A percentile compares a stretch with the other conserved stretches of the same genome.
These are phyloP conservation scores for Hydropotes inermis DNA, from an alignment of 2,113 vertebrate species.

Conservation along the genomic window DNA sequence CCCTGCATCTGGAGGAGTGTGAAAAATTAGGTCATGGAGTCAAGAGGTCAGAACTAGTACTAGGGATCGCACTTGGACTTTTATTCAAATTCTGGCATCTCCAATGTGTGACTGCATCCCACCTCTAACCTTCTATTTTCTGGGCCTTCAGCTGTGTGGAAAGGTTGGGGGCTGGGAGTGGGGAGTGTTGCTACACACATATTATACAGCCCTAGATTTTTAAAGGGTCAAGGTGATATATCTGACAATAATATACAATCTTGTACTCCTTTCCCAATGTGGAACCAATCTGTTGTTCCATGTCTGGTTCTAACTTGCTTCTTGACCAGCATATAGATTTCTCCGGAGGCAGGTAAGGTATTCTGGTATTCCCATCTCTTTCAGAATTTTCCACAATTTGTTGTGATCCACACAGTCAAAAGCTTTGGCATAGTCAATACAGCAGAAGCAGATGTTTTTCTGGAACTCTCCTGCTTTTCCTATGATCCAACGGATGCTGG, in stretches of 20 bases:
- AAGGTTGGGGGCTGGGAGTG: background rate
- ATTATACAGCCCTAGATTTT: constrained; percentile 43
- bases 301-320: background rate
- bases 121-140: constrained; percentile 43
- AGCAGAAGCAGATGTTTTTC: background rate
- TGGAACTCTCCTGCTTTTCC: background rate
- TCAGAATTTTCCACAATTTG: background rate
- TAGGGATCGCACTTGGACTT: constrained; percentile 31
- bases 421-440: background rate
- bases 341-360: background rate
- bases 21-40: constrained; percentile 36
- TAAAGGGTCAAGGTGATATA: constrained; percentile 38
- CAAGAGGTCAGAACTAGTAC: constrained; percentile 24
- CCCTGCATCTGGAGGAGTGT: background rate
- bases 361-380: background rate
- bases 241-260: background rate
- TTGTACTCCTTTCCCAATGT: background rate
- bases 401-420: background rate
- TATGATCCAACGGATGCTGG: background rate
- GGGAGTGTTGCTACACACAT: background rate
- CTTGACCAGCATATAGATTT: background rate
- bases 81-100: constrained; percentile 53
- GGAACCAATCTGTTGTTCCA: background rate
- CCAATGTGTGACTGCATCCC: constrained; percentile 11
- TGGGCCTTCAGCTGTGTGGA: background rate